Evolutionary conservation across 2,888 invertebrate genomes (phyloP).

Genomic region (Spatulosminthurus flaviceps): DNA sequence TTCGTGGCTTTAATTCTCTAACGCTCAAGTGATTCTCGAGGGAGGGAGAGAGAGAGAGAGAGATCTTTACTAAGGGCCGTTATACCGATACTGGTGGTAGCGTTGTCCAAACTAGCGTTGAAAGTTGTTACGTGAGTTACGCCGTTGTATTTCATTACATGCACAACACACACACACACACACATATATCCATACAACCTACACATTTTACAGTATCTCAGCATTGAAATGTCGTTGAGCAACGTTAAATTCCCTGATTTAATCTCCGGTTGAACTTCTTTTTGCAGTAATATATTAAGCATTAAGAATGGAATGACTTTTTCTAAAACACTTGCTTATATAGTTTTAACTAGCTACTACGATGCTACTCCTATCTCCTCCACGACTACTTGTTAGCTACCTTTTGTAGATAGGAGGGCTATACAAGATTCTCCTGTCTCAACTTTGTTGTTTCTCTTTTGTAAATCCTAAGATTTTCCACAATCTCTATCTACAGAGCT

Average conservation of each 20-base stretch:
- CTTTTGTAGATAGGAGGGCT: no score
- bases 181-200: neutral
- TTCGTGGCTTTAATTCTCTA: conserved; percentile 52
- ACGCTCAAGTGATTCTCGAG: conserved; percentile 48
- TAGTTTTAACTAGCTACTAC: no score
- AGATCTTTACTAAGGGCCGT: conserved; percentile 48
- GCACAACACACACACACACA: neutral
- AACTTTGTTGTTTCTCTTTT: no score
- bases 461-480: no score
- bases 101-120: conserved; percentile 27
- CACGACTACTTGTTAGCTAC: no score
- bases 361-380: no score
- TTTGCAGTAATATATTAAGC: conserved; percentile 44
- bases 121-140: conserved; percentile 44
- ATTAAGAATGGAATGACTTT: conserved; percentile 37
- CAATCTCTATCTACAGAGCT: no score
- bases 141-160: conserved; percentile 37
- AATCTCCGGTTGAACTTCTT: conserved; percentile 50
- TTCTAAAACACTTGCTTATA: conserved; percentile 7
- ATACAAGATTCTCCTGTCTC: no score
- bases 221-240: conserved; percentile 37
- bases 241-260: conserved; percentile 51
- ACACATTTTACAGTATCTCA: conserved; percentile 45
- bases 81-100: conserved; percentile 35
- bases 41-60: conserved; percentile 23